Evolutionary conservation across 2,888 invertebrate genomes (phyloP).

Genomic region (Zaprionus lineosus): DNA sequence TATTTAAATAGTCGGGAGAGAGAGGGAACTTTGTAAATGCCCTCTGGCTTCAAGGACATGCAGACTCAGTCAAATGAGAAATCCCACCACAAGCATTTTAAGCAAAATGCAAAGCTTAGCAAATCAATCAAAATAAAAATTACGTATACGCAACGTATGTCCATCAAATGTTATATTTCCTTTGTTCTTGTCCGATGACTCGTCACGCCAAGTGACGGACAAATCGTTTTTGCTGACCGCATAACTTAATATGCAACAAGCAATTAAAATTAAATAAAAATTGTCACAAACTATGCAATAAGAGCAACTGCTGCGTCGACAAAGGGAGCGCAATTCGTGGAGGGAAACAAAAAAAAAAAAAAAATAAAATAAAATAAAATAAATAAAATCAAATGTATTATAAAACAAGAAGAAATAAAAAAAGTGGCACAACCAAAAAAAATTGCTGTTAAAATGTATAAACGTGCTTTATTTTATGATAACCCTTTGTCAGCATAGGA

Average conservation of each 20-base stretch:
- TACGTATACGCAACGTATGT: not conserved
- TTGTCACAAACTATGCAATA: slow-evolving; percentile 61
- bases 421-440: not conserved
- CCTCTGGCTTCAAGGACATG: no score
- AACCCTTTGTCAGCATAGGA: slow-evolving; percentile 68
- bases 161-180: no score
- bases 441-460: slow-evolving; percentile 51
- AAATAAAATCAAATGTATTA: slow-evolving; percentile 1
- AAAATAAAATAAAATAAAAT: not conserved
- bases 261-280: slow-evolving; percentile 74
- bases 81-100: no score
- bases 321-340: slow-evolving; percentile 12
- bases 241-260: slow-evolving; percentile 71
- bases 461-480: slow-evolving; percentile 76
- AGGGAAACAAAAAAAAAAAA: slow-evolving; percentile 1
- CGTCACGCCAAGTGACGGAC: slow-evolving; percentile 25
- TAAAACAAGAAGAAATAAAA: slow-evolving; percentile 1
- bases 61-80: no score
- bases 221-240: slow-evolving; percentile 54
- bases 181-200: slow-evolving; percentile 3
- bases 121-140: not conserved
- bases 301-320: slow-evolving; percentile 35
- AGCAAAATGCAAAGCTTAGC: no score
- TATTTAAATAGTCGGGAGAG: no score
- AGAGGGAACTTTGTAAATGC: no score